A percentile compares a stretch with the other conserved stretches of the same genome.
Conservation (phyloP, 2,797 vertebrate species). For the Heterohyrax brucei region DNA sequence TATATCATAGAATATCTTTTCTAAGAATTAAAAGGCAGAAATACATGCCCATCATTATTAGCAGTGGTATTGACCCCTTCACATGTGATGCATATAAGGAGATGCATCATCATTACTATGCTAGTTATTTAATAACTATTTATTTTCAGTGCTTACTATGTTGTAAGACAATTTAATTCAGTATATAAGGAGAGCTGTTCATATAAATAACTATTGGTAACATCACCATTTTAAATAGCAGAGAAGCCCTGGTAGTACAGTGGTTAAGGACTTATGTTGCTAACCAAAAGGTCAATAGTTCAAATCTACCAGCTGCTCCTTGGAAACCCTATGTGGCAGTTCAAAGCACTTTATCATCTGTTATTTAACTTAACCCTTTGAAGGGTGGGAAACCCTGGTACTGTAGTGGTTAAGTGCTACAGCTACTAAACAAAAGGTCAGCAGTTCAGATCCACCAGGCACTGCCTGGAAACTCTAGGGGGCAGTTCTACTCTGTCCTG, state of each 20-base stretch:
- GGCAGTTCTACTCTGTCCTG: too few relatives aligned
- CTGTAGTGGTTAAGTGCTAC: too few relatives aligned
- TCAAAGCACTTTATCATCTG: constrained; percentile 3
- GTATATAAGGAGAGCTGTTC: too few relatives aligned
- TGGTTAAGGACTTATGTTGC: too few relatives aligned
- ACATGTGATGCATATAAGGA: background rate
- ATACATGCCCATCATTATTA: background rate
- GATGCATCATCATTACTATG: background rate
- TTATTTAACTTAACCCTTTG: background rate
- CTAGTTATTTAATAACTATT: background rate
- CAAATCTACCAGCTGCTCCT: too few relatives aligned
- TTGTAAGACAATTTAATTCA: background rate
- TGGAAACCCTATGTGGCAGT: background rate
- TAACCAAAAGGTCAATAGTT: too few relatives aligned
- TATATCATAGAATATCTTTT: background rate
- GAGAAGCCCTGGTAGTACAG: background rate
- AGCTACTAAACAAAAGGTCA: too few relatives aligned
- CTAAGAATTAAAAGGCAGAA: constrained; percentile 16
- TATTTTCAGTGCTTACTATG: background rate
- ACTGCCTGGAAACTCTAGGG: too few relatives aligned
- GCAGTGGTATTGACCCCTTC: background rate
- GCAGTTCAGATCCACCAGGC: too few relatives aligned
- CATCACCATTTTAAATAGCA: constrained; percentile 44
- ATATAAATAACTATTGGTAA: background rate
- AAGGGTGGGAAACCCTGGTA: too few relatives aligned